Base-by-base conservation (phyloP, 2,888 invertebrate species). In the Parnassius mnemosyne region DNA sequence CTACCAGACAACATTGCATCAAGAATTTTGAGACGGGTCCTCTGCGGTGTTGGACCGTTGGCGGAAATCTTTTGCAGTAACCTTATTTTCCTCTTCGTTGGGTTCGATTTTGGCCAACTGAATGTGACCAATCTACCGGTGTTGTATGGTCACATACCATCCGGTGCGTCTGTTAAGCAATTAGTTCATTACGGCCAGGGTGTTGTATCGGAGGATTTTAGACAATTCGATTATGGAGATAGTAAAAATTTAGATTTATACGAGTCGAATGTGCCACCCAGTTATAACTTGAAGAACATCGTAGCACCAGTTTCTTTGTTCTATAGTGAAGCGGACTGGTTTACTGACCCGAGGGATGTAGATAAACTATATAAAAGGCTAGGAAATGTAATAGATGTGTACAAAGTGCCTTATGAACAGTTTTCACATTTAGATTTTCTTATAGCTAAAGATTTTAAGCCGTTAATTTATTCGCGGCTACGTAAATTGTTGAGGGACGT, bases 331-430 rank as follows among this genome's bases (percentile, higher is more conserved):
- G 93, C 93, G 13, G 96, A 96, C 77, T 94, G 94, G 93, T 76
- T 96, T 20, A 92, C 95, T 1, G 84, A 92, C 57, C 87, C 92
- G 3, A 77, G 79, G 68, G 94, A 95, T 64, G 93, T 94, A 0
- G 79, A 92, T 50, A 80, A 84, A 16, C 74, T 95, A 57, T 87
- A 91, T 47, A 77, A 80, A 11, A 80, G 85, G 62, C 76, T 96
- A 50, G 84, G 85, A 10, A 93, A 93, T 70, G 87, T 89, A 2
- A 77, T 93, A 9, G 92, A 92, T 58, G 91, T 90, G 65, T 89
- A 93, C 75, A 84, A 92, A 65, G 92, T 95, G 55, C 92, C 92
- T 0, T 85, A 90, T 70, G 81, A 91, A 46, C 73, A 77, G 56
- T 91, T 89, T 64, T 88, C 86, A 64, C 89, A 90, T 65, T 60